phyloP scores from a whole-genome alignment of 53 echinoderm and acorn worm genomes.

The Paracentrotus lividus region DNA sequence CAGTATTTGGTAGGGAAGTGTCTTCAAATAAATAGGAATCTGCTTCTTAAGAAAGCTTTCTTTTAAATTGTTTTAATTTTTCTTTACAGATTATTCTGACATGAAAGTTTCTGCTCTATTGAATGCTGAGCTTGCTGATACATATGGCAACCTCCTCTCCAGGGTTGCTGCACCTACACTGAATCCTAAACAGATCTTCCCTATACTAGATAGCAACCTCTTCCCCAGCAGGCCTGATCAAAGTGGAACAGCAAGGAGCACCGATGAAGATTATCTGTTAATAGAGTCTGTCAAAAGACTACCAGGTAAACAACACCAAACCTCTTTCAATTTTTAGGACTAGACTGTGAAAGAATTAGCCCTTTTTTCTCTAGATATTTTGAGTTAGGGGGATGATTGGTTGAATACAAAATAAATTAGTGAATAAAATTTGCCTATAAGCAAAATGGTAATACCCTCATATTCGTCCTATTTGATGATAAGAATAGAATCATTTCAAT shows the following conservation, averaged over 20 bases:
- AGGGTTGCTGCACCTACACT: constrained; percentile 84
- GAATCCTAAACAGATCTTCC: constrained; percentile 90
- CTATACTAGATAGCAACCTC: constrained; percentile 79
- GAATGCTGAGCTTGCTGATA: constrained; percentile 92
- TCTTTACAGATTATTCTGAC: constrained; percentile 67
- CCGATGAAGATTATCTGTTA: constrained; percentile 78
- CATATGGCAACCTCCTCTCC: constrained; percentile 91
- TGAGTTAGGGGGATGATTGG: no score
- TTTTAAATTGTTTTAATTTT: not conserved
- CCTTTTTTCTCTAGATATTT: no score
- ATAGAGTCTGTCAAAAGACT: constrained; percentile 71
- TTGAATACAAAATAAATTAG: no score
- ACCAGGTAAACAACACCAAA: constrained; percentile 73
- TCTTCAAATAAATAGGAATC: no score
- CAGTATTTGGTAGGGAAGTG: no score
- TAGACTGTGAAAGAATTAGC: no score
- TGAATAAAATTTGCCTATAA: no score
- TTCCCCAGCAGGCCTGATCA: constrained; percentile 77
- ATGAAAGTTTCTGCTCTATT: constrained; percentile 78
- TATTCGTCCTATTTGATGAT: no score
- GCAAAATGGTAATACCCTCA: no score
- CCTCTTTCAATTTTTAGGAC: no score
- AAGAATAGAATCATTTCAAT: no score
- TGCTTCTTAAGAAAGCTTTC: no score
- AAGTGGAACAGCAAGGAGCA: constrained; percentile 18